Base-by-base conservation (phyloP, 2,888 invertebrate species). In the Pilophorus perplexus region DNA sequence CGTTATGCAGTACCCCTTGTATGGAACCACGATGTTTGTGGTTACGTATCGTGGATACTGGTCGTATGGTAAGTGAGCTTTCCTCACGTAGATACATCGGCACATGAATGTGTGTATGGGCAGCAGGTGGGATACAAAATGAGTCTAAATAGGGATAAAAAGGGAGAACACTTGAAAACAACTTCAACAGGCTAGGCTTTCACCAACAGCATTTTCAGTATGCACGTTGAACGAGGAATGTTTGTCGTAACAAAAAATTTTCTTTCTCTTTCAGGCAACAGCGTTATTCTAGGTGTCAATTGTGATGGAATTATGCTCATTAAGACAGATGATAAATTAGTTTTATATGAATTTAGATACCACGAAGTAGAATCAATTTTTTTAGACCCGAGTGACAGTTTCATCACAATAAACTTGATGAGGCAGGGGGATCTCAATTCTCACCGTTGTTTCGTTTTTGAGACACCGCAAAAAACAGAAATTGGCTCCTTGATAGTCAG, bases 1-100 rank as follows among this genome's bases (percentile, higher is more conserved):
- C 75, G 95, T 96, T 3, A 95, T 95, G 91, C 95, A 96, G 78
- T 96, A 94, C 77, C 94, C 95, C 0, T 81, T 96, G 1, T 93
- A 91, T 72, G 93, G 93, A 4, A 90, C 91, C 67, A 90, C 91
- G 37, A 82, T 89, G 74, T 93, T 89, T 79, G 88, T 88, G 10
- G 95, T 95, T 68, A 89, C 90, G 0, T 96, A 95, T 77, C 86
- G 93, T 71, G 95, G 95, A 12, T 93, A 93, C 75, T 94, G 94
- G 92, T 90, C 90, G 3, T 94, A 93, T 75, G 93, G 89, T 79
- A 77, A 81, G 52, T 52, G 27, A 40, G 1, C 27, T 38, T n/a
- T 16, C 8, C 18, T 2, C n/a, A n/a, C n/a, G n/a, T n/a, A n/a
- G n/a, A n/a, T n/a, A n/a, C n/a, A n/a, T n/a, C n/a, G n/a, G n/a